A percentile compares a stretch with the other conserved stretches of the same genome.
These are phyloP conservation scores for chimpanzee (Pan troglodytes) DNA, from an alignment of 2,113 vertebrate genomes.

Conservation along the genomic window DNA sequence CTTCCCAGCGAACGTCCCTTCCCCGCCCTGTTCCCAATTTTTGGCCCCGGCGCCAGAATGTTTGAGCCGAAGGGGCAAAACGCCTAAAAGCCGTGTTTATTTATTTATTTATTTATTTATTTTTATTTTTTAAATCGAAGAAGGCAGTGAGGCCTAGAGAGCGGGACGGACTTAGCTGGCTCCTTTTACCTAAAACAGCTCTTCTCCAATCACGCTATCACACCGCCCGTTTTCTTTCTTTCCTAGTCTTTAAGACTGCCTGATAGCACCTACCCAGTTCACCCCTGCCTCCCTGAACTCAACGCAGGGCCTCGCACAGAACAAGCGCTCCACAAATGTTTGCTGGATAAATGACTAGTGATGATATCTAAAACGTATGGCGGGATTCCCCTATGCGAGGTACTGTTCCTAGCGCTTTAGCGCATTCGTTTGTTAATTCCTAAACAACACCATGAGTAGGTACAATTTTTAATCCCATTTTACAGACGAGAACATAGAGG, in stretches of 20 bases:
- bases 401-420: neutral
- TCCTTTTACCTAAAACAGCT: neutral
- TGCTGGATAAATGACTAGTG: neutral
- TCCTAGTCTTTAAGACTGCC: neutral
- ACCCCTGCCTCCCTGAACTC: neutral
- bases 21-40: neutral
- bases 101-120: neutral
- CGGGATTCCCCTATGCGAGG: neutral
- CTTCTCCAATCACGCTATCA: neutral
- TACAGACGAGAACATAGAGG: slow-evolving; percentile 31
- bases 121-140: neutral
- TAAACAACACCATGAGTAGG: neutral
- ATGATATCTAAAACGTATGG: neutral
- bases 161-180: neutral
- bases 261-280: neutral
- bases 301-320: neutral
- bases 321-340: neutral
- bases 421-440: neutral
- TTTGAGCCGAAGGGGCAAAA: neutral
- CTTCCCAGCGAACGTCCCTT: too few relatives aligned
- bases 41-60: rapidly evolving
- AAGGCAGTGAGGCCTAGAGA: neutral
- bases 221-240: neutral
- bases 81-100: too few relatives aligned
- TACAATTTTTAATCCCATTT: neutral